Conservation (phyloP, 2,888 invertebrate species). For the Drosophila affinis region DNA sequence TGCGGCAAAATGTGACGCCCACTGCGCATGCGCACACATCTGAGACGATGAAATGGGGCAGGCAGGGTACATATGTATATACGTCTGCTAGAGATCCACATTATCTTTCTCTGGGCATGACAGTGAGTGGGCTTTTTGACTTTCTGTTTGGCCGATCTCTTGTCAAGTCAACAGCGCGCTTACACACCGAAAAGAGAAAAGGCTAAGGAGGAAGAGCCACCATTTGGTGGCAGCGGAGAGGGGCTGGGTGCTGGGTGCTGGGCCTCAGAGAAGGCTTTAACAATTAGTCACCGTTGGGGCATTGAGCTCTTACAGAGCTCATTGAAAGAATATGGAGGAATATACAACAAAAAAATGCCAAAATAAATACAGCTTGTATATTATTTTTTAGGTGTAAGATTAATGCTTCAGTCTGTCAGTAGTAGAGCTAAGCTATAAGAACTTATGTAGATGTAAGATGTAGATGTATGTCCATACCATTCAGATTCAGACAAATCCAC, state of each 20-base stretch:
- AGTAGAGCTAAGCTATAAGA: neutral
- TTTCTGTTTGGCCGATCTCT: constrained; percentile 21
- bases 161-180: constrained; percentile 53
- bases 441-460: neutral
- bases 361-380: neutral
- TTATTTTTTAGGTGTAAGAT: neutral
- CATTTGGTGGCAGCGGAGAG: constrained; percentile 4
- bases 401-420: too few relatives aligned
- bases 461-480: too few relatives aligned
- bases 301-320: constrained; percentile 25
- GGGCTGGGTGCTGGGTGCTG: neutral
- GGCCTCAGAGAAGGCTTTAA: constrained; percentile 44
- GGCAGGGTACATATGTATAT: neutral
- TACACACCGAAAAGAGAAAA: constrained; percentile 25
- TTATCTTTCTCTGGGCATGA: constrained; percentile 22
- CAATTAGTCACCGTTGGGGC: constrained; percentile 72
- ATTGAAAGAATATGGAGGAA: constrained; percentile 29
- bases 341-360: constrained; percentile 9
- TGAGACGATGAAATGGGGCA: constrained; percentile 40
- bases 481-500: neutral
- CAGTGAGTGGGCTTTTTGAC: constrained; percentile 56
- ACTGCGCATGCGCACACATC: constrained; percentile 69
- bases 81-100: constrained; percentile 11
- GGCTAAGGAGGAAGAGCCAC: constrained; percentile 18
- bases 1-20: constrained; percentile 74